Evolutionary conservation across 2,113 vertebrate genomes (phyloP).

Genomic region (Stegostoma tigrinum): DNA sequence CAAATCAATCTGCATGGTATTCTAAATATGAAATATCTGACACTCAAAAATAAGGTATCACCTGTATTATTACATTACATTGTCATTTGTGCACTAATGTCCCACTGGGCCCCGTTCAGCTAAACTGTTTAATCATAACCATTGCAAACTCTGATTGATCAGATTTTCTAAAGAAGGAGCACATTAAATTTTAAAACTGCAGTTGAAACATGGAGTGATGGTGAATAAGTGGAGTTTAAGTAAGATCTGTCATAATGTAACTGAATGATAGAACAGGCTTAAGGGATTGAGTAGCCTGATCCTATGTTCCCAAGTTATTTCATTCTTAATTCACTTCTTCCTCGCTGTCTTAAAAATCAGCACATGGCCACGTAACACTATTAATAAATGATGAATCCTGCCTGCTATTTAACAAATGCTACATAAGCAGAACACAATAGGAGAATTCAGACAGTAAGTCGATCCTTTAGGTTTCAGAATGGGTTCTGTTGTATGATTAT

Average conservation of each 20-base stretch:
- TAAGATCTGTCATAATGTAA: background rate
- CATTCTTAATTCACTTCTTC: background rate
- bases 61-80: background rate
- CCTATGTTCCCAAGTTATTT: background rate
- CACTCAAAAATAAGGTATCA: background rate
- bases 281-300: background rate
- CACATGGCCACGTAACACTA: background rate
- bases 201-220: background rate
- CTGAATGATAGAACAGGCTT: background rate
- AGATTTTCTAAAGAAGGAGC: background rate
- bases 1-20: background rate
- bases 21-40: background rate
- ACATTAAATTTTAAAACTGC: background rate
- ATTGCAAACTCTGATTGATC: background rate
- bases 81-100: background rate
- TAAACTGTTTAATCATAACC: background rate
- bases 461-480: background rate
- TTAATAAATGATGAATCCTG: background rate
- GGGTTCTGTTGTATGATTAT: background rate
- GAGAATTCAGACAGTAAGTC: background rate
- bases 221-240: background rate
- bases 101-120: background rate
- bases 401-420: background rate
- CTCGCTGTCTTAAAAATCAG: background rate
- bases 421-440: background rate